Evolutionary conservation across 2,113 vertebrate genomes (phyloP).

Genomic region (Salvator merianae): DNA sequence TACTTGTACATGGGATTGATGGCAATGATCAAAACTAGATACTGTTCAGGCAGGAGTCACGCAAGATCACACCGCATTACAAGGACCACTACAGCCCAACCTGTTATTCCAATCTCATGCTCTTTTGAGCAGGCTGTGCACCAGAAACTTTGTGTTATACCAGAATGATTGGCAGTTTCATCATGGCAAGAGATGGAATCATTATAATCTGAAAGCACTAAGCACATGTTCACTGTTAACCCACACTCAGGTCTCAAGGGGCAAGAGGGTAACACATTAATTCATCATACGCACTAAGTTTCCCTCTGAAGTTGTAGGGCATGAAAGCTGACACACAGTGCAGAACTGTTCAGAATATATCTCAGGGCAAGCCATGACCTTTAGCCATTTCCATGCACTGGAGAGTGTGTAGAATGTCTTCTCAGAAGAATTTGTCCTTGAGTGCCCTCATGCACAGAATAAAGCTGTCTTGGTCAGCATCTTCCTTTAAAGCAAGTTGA

Average conservation of each 20-base stretch:
- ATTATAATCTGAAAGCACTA: background rate
- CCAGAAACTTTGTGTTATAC: conserved; percentile 1
- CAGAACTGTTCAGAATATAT: background rate
- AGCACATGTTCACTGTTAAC: background rate
- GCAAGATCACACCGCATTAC: background rate
- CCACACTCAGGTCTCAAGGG: background rate
- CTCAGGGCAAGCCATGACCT: background rate
- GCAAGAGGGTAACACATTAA: conserved; percentile 7
- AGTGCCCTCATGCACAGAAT: background rate
- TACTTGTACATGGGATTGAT: background rate
- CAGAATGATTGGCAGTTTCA: conserved; percentile 35
- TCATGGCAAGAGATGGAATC: background rate
- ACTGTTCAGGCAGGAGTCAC: background rate
- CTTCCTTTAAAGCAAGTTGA: background rate
- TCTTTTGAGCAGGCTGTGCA: conserved; percentile 29
- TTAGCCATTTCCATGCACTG: background rate
- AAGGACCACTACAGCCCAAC: background rate
- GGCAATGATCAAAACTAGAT: background rate
- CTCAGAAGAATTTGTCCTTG: background rate
- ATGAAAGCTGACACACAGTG: conserved; percentile 1
- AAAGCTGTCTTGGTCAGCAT: background rate
- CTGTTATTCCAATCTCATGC: conserved; percentile 36
- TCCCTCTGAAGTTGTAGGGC: conserved; percentile 1
- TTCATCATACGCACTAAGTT: background rate
- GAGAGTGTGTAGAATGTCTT: background rate